Percentiles rank a stretch among this genome's conserved stretches.
These are phyloP conservation scores for Bubalus kerabau DNA, from an alignment of 2,113 vertebrate species.

Conservation along the genomic window DNA sequence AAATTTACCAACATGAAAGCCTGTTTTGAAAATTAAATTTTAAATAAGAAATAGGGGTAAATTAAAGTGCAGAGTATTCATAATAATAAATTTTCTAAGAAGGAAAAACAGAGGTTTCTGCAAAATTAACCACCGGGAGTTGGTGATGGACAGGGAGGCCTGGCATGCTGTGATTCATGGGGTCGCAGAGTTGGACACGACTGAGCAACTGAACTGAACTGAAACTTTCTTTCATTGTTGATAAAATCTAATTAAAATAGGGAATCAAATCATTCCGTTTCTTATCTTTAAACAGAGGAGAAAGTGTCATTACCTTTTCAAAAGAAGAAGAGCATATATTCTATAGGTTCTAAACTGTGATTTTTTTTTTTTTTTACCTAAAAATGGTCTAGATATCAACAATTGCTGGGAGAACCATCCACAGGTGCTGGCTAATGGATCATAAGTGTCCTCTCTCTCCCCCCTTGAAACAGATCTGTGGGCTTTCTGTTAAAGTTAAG, in stretches of 20 bases:
- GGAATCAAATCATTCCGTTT: conserved; percentile 45
- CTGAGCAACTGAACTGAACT: no score
- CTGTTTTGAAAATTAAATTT: conserved; percentile 47
- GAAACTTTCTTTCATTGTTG: conserved; percentile 50
- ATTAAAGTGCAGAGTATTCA: not conserved
- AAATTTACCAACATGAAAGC: conserved; percentile 13
- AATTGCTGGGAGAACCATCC: not conserved
- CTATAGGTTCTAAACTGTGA: not conserved
- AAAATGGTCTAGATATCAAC: not conserved
- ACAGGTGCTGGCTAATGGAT: not conserved
- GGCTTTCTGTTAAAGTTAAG: not conserved
- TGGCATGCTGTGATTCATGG: no score
- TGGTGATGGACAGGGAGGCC: no score
- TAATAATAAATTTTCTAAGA: conserved; percentile 32
- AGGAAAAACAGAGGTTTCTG: conserved; percentile 2
- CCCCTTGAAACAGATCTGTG: not conserved
- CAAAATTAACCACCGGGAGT: conserved; percentile 6
- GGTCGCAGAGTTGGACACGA: no score
- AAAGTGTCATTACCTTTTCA: not conserved
- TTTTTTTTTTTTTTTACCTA: not conserved
- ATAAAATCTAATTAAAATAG: conserved; percentile 66
- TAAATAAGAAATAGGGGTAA: conserved; percentile 23
- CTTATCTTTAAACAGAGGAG: not conserved
- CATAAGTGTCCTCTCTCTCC: not conserved
- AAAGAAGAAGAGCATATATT: not conserved